These are phyloP conservation scores for Acleris laterana DNA, from an alignment of 2,888 invertebrate genomes.

Conservation along the genomic window DNA sequence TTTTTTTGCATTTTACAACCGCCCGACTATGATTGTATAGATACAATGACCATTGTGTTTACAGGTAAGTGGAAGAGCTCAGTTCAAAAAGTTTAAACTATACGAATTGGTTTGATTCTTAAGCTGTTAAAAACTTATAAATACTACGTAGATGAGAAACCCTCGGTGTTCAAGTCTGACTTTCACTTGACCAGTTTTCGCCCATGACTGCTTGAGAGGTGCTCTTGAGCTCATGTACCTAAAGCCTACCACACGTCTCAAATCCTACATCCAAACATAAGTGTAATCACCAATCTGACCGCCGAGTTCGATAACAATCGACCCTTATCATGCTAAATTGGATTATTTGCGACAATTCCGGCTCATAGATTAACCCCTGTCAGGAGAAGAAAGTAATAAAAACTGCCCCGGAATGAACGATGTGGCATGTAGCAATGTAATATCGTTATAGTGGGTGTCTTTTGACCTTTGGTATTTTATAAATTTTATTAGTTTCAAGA, in stretches of 20 bases:
- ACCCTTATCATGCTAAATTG: slow-evolving; percentile 39
- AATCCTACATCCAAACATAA: slow-evolving; percentile 4
- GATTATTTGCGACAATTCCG: slow-evolving; percentile 38
- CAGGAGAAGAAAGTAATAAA: slow-evolving; percentile 37
- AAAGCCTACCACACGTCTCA: not conserved
- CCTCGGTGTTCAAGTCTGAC: too few relatives aligned
- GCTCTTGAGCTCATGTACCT: too few relatives aligned
- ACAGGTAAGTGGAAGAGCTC: too few relatives aligned
- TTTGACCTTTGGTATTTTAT: not conserved
- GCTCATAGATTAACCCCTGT: slow-evolving; percentile 39
- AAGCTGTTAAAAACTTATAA: too few relatives aligned
- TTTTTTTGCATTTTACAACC: too few relatives aligned
- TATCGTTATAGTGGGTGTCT: not conserved
- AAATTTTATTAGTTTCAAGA: not conserved
- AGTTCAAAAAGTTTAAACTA: too few relatives aligned
- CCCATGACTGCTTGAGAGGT: too few relatives aligned
- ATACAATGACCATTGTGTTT: too few relatives aligned
- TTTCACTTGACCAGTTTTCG: too few relatives aligned
- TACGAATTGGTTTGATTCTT: too few relatives aligned
- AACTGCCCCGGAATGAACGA: slow-evolving; percentile 12
- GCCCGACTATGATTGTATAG: too few relatives aligned
- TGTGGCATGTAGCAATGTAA: not conserved
- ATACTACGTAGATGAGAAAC: too few relatives aligned
- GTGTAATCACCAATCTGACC: slow-evolving; percentile 7
- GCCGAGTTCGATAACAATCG: slow-evolving; percentile 13